Conservation (phyloP, 2,113 vertebrate species). For the Paradoxurus hermaphroditus region DNA sequence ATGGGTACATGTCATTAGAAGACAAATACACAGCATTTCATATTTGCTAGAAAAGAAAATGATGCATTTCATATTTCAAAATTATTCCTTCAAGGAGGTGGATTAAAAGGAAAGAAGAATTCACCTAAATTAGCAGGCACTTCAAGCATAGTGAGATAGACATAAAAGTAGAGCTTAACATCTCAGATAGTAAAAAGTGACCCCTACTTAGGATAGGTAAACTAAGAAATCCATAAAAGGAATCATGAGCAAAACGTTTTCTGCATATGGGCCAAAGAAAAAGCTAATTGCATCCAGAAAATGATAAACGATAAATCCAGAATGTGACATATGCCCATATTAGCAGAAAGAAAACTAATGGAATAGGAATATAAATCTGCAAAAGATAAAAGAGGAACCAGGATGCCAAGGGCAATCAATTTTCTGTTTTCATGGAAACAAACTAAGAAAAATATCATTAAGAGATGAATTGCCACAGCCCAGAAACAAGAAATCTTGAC, state of each 20-base stretch:
- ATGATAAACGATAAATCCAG: background rate
- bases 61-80: background rate
- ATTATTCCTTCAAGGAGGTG: background rate
- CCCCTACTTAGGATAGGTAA: background rate
- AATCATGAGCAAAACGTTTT: background rate
- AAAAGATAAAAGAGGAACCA: background rate
- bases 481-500: background rate
- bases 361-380: background rate
- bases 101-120: conserved; percentile 1
- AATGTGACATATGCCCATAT: background rate
- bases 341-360: background rate
- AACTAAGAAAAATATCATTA: background rate
- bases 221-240: background rate
- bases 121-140: background rate
- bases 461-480: background rate
- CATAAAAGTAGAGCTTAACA: background rate
- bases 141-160: background rate
- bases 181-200: background rate
- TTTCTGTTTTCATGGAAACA: background rate
- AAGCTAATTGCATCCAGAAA: background rate
- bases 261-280: background rate
- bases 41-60: background rate
- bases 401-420: background rate
- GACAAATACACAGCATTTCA: background rate
- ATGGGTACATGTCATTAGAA: background rate